Evolutionary conservation across 2,113 vertebrate genomes (phyloP).

Genomic region (Danionella cerebrum): DNA sequence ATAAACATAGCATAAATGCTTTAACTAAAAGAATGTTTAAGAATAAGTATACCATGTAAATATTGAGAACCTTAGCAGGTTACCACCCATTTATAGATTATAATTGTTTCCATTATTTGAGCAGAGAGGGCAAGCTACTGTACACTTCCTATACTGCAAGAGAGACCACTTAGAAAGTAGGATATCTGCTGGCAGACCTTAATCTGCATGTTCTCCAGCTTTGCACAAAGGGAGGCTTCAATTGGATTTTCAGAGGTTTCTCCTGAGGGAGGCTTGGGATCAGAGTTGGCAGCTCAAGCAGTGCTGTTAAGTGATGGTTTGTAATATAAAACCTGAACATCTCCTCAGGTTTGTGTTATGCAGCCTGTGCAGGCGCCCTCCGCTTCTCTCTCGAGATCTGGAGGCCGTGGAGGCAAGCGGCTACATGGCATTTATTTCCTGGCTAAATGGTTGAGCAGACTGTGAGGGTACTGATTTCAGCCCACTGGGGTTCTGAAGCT

Average conservation of each 20-base stretch:
- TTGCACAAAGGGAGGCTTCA: slow-evolving; percentile 5
- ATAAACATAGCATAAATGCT: too few relatives aligned
- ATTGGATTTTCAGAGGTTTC: slow-evolving; percentile 4
- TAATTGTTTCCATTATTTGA: too few relatives aligned
- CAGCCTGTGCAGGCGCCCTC: slow-evolving; percentile 66
- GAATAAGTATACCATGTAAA: too few relatives aligned
- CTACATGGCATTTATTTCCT: slow-evolving; percentile 71
- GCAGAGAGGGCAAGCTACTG: too few relatives aligned
- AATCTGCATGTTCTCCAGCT: not conserved
- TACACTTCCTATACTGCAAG: too few relatives aligned
- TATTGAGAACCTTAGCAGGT: too few relatives aligned
- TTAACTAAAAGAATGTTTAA: too few relatives aligned
- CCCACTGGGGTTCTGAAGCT: slow-evolving; percentile 68
- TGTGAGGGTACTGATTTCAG: slow-evolving; percentile 68
- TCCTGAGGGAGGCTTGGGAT: not conserved
- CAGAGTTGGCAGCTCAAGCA: slow-evolving; percentile 25
- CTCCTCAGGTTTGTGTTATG: slow-evolving; percentile 52
- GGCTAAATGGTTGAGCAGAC: slow-evolving; percentile 63
- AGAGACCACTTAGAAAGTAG: too few relatives aligned
- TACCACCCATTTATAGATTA: too few relatives aligned
- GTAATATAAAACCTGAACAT: slow-evolving; percentile 61
- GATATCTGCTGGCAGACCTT: too few relatives aligned
- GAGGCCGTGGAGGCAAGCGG: slow-evolving; percentile 63
- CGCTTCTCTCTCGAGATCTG: slow-evolving; percentile 62
- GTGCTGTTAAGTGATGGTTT: slow-evolving; percentile 41